phyloP scores from a whole-genome alignment of 2,888 invertebrate species.

The Caenorhabditis sinica region DNA sequence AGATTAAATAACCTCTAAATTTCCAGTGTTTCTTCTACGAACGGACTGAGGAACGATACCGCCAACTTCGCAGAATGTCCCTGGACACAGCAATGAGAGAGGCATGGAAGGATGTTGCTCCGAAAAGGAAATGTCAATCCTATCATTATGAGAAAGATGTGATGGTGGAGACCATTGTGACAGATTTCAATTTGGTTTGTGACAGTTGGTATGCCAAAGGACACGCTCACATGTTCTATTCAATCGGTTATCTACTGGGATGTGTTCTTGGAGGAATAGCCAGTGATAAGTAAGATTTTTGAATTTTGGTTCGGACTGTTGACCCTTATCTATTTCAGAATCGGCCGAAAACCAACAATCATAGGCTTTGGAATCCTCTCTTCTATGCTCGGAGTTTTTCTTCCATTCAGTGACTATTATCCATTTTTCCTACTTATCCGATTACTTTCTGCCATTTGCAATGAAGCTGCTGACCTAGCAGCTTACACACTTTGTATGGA shows the following conservation, averaged over 20 bases:
- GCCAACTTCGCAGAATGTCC: constrained; percentile 77
- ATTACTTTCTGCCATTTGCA: constrained; percentile 78
- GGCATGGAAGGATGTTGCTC: constrained; percentile 70
- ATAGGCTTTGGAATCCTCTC: constrained; percentile 84
- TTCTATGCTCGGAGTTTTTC: constrained; percentile 83
- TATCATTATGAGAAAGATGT: constrained; percentile 82
- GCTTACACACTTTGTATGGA: constrained; percentile 84
- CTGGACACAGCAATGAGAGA: constrained; percentile 76
- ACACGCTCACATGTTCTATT: constrained; percentile 84
- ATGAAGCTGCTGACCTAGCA: constrained; percentile 83
- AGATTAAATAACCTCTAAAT: constrained; percentile 4
- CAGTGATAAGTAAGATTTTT: constrained; percentile 76
- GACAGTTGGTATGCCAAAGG: constrained; percentile 82
- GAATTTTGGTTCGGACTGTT: background rate
- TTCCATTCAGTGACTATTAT: constrained; percentile 80
- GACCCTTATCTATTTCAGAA: constrained; percentile 68
- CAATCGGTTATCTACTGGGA: constrained; percentile 83
- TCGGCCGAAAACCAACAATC: constrained; percentile 83
- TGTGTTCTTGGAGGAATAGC: constrained; percentile 83
- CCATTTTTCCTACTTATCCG: constrained; percentile 82
- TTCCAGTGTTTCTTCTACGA: constrained; percentile 81
- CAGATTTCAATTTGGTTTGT: constrained; percentile 83
- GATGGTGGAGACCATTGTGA: constrained; percentile 83
- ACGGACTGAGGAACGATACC: constrained; percentile 76
- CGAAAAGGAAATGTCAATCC: constrained; percentile 74